Conservation (phyloP, 2,797 vertebrate species). For the Myotis planiceps region DNA sequence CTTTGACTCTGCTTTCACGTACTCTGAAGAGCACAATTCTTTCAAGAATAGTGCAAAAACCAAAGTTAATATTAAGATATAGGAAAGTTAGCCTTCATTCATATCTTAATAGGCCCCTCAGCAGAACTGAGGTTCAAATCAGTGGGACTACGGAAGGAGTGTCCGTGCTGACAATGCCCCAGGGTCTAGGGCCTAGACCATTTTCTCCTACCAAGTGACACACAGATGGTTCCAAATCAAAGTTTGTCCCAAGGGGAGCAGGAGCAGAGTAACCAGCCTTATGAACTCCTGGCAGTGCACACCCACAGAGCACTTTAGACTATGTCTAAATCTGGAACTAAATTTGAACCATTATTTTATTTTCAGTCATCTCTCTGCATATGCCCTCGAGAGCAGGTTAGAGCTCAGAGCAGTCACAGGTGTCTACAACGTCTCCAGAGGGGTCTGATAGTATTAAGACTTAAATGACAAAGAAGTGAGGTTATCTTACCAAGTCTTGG, state of each 20-base stretch:
- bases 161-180: neutral
- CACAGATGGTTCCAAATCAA: slow-evolving; percentile 24
- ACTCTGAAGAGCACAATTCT: slow-evolving; percentile 39
- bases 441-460: neutral
- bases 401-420: neutral
- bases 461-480: neutral
- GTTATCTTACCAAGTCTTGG: neutral
- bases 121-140: slow-evolving; percentile 9
- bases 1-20: slow-evolving; percentile 25
- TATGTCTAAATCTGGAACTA: neutral
- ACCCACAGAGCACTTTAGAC: neutral
- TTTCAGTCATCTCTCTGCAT: neutral
- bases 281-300: neutral
- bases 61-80: slow-evolving; percentile 13
- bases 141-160: neutral
- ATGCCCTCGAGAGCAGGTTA: neutral
- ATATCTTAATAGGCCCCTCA: neutral
- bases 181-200: neutral
- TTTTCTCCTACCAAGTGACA: neutral
- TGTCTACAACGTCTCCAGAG: neutral
- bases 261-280: neutral
- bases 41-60: slow-evolving; percentile 22
- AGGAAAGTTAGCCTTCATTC: neutral
- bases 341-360: neutral
- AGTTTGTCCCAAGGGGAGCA: neutral